These are phyloP conservation scores for Penaeus vannamei DNA, from an alignment of 1,140 invertebrate species.

Conservation along the genomic window DNA sequence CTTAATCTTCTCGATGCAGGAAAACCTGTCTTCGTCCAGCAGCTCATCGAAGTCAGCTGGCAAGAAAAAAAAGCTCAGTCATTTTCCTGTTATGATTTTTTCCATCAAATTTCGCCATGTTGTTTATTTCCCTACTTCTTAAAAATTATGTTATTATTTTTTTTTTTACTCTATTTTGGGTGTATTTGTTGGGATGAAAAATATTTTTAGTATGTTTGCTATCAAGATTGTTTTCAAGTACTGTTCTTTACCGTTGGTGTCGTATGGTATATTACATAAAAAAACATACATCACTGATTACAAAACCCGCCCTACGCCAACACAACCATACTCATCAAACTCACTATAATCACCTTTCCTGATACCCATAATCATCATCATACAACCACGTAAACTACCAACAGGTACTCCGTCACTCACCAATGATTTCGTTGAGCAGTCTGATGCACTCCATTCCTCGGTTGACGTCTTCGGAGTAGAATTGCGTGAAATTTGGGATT, in stretches of 20 bases:
- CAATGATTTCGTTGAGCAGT: slow-evolving; percentile 98
- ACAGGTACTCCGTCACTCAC: slow-evolving; percentile 72
- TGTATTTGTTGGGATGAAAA: no score
- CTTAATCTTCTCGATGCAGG: slow-evolving; percentile 98
- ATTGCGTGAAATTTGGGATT: slow-evolving; percentile 98
- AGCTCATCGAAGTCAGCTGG: slow-evolving; percentile 93
- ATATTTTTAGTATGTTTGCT: no score
- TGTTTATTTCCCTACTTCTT: background rate
- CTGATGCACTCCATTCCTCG: slow-evolving; percentile 98
- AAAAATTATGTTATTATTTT: no score
- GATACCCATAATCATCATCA: background rate
- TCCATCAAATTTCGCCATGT: background rate
- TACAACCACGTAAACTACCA: background rate
- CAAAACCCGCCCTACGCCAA: no score
- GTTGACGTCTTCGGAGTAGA: slow-evolving; percentile 97
- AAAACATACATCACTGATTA: background rate
- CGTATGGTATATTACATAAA: background rate
- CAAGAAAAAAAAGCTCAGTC: slow-evolving; percentile 56
- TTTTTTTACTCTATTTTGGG: no score
- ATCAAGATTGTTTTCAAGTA: no score
- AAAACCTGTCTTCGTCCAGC: slow-evolving; percentile 89
- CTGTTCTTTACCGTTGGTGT: no score
- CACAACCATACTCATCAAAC: background rate
- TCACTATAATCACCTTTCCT: background rate
- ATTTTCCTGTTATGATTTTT: background rate